Evolutionary conservation across 2,113 vertebrate genomes (phyloP), one percentile per base, ranked within the genome.

Genomic region (Typhlomys cinereus): DNA sequence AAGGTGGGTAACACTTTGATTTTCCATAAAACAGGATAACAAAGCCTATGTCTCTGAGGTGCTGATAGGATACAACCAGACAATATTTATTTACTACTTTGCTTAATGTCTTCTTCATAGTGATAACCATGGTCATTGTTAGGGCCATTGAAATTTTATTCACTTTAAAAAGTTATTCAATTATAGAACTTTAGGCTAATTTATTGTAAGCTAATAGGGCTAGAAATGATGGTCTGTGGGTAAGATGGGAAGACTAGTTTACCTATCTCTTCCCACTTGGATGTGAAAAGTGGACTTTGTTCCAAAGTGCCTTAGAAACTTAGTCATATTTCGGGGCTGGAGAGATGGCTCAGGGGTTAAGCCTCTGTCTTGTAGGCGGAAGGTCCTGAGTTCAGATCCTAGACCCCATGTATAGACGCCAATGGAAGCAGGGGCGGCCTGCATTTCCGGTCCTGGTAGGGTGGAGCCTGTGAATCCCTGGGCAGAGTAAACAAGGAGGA

Each of bases 1-100:
- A 76, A 86, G 61, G 44, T 59, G 39, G 50, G 48, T 61, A 41
- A 54, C 25, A 62, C 27, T 86, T 70, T 17, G 13, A 86, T 82
- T 39, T 27, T 91, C 76, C 87, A 93, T 81, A 59, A 85, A 93
- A 84, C 81, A 57, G 44, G 31, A 64, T 89, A 88, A 92, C 88
- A 85, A 73, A 52, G 83, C 29, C 52, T 23, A 23, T 44, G 17
- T 81, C 31, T 88, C 79, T 85, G 36, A 64, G 52, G 90, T 44
- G 15, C 7, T 48, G 11, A 87, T 57, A 95, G 50, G 50, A 57
- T 89, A 20, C 44, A 76, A 67, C 15, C 62, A 80, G 79, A 81
- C 34, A 69, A 81, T 78, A 12, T 89, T 73, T 92, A 11, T 46
- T 13, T 52, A 67, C 41, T 73, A 73, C 67, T 94, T 59, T 70